phyloP scores from a whole-genome alignment of 1,140 invertebrate genomes.

The Procambarus virginalis region DNA sequence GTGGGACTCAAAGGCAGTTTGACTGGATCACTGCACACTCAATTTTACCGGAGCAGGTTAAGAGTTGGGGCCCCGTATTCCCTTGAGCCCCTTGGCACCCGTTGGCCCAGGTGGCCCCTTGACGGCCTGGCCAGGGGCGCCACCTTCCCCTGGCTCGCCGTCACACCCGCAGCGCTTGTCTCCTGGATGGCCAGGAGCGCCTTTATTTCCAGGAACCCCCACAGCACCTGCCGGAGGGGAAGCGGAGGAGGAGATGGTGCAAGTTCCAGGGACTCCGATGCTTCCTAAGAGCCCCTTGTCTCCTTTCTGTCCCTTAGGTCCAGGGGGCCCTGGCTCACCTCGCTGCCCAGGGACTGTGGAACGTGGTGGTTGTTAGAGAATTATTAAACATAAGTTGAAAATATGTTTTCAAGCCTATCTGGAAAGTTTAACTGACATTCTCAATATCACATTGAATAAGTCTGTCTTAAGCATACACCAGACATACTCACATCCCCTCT shows the following conservation, averaged over 20 bases:
- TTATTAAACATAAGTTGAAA: no score
- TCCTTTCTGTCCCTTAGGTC: slow-evolving; percentile 12
- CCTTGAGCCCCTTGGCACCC: slow-evolving; percentile 26
- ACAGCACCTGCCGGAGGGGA: neutral
- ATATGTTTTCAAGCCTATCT: no score
- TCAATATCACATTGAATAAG: no score
- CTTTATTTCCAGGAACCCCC: slow-evolving; percentile 33
- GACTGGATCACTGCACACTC: no score
- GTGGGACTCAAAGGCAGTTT: no score
- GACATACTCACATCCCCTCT: no score
- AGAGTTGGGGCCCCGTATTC: neutral
- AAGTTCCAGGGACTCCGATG: slow-evolving; percentile 20
- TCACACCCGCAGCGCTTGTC: slow-evolving; percentile 18
- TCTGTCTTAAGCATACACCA: no score
- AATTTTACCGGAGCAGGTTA: no score
- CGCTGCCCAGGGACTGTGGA: slow-evolving; percentile 4
- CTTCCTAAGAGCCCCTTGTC: slow-evolving; percentile 20
- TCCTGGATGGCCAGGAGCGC: slow-evolving; percentile 10
- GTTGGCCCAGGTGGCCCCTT: slow-evolving; percentile 13
- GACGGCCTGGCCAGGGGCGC: neutral
- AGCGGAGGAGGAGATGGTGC: neutral
- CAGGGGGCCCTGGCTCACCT: slow-evolving; percentile 15
- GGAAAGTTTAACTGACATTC: no score
- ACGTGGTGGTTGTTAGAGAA: no score
- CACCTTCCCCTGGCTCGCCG: slow-evolving; percentile 1